phyloP scores from a whole-genome alignment of 2,113 vertebrate species.

The Callionymus lyra region DNA sequence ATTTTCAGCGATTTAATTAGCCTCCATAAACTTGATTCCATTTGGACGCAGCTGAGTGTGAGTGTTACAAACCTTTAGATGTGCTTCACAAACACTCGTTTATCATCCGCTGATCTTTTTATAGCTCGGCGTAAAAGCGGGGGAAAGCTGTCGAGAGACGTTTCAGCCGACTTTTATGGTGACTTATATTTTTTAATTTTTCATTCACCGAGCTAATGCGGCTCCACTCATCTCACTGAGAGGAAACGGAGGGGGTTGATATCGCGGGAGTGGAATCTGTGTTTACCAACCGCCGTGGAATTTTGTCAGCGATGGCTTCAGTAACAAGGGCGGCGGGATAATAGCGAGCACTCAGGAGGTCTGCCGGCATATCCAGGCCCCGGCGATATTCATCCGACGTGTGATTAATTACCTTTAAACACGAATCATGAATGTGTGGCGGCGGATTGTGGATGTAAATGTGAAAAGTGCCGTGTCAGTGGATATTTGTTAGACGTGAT shows the following conservation, averaged over 20 bases:
- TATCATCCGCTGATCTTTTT: slow-evolving; percentile 45
- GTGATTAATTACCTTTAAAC: slow-evolving; percentile 56
- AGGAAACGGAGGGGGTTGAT: slow-evolving; percentile 19
- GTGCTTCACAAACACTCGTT: slow-evolving; percentile 26
- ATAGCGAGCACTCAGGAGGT: slow-evolving; percentile 34
- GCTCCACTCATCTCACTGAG: slow-evolving; percentile 19
- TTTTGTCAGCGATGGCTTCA: slow-evolving; percentile 55
- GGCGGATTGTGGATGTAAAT: slow-evolving; percentile 22
- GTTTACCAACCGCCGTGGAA: slow-evolving; percentile 34
- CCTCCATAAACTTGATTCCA: slow-evolving; percentile 35
- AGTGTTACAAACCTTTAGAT: slow-evolving; percentile 32
- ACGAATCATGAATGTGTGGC: slow-evolving; percentile 39
- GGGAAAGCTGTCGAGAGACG: slow-evolving; percentile 16
- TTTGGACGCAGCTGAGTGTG: slow-evolving; percentile 28
- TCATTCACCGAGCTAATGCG: slow-evolving; percentile 35
- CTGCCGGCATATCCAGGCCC: slow-evolving; percentile 37
- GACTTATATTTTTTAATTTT: slow-evolving; percentile 1
- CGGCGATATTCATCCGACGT: slow-evolving; percentile 50
- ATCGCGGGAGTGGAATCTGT: slow-evolving; percentile 4
- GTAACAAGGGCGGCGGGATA: slow-evolving; percentile 37
- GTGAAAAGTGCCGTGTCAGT: slow-evolving; percentile 23
- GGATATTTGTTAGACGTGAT: slow-evolving; percentile 40
- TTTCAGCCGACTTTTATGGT: neutral
- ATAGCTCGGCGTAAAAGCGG: slow-evolving; percentile 25
- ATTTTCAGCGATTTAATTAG: slow-evolving; percentile 57